These are phyloP conservation scores for Amphipyra berbera DNA, from an alignment of 2,888 invertebrate genomes.

Conservation along the genomic window DNA sequence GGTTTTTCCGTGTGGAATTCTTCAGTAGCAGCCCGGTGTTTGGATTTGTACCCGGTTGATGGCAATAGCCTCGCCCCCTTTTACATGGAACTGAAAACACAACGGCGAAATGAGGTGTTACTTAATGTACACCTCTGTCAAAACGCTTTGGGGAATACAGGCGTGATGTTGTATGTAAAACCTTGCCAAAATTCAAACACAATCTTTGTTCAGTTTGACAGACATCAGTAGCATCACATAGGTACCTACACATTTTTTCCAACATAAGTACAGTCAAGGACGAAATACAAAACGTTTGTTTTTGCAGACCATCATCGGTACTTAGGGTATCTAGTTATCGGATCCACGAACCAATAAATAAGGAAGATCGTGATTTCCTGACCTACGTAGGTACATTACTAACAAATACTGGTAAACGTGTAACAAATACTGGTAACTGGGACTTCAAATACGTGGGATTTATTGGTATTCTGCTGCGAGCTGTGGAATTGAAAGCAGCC, in stretches of 20 bases:
- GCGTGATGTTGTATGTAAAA: no score
- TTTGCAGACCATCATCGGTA: slow-evolving; percentile 60
- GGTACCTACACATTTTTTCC: slow-evolving; percentile 37
- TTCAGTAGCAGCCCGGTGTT: no score
- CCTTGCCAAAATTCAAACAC: slow-evolving; percentile 2
- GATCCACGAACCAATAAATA: slow-evolving; percentile 70
- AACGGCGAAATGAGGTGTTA: no score
- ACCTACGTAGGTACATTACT: slow-evolving; percentile 37
- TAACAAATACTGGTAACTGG: background rate
- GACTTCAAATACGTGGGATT: no score
- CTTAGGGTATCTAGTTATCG: slow-evolving; percentile 62
- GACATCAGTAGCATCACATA: background rate
- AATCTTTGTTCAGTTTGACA: slow-evolving; percentile 19
- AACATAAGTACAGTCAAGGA: slow-evolving; percentile 45
- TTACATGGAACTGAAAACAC: no score
- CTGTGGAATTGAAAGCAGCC: no score
- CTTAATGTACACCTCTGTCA: no score
- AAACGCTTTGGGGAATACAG: no score
- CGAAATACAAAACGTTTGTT: slow-evolving; percentile 48
- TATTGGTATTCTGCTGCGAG: no score
- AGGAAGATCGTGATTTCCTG: slow-evolving; percentile 66
- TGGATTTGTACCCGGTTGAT: no score
- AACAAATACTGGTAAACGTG: slow-evolving; percentile 9
- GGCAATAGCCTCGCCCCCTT: no score
- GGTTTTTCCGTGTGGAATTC: no score